These are phyloP conservation scores for Channa maculata DNA, from an alignment of 2,113 vertebrate species.

Conservation along the genomic window DNA sequence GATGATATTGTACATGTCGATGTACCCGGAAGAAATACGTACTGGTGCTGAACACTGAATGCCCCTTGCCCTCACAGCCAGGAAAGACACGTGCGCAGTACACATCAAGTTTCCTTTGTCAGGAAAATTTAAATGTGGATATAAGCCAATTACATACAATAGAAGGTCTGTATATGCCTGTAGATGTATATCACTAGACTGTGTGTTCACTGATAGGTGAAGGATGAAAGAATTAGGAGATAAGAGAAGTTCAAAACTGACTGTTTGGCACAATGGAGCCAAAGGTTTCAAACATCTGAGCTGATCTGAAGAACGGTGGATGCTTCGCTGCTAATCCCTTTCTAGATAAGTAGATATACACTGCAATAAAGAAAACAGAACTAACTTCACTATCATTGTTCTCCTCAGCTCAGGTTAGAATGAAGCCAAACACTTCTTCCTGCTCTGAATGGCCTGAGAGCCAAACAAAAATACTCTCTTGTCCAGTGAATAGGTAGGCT, in stretches of 20 bases:
- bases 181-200: conserved; percentile 1
- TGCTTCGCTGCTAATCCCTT: conserved; percentile 70
- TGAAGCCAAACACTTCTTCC: neutral
- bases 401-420: conserved; percentile 1
- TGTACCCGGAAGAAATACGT: neutral
- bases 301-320: conserved; percentile 62
- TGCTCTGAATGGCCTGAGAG: conserved; percentile 23
- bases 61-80: neutral
- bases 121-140: neutral
- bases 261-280: conserved; percentile 85
- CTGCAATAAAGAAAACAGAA: conserved; percentile 11
- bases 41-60: conserved; percentile 13
- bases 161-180: neutral
- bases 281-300: conserved; percentile 67
- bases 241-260: conserved; percentile 35
- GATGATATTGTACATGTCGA: conserved; percentile 8
- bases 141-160: conserved; percentile 1
- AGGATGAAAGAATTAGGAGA: conserved; percentile 16
- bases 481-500: neutral
- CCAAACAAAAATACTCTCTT: conserved; percentile 38
- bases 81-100: neutral
- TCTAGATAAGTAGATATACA: conserved; percentile 68
- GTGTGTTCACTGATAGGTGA: conserved; percentile 18
- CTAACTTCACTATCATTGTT: conserved; percentile 6
- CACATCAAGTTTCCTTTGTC: neutral